These are phyloP conservation scores for Orthosia incerta DNA, from an alignment of 2,888 invertebrate genomes.

Conservation along the genomic window DNA sequence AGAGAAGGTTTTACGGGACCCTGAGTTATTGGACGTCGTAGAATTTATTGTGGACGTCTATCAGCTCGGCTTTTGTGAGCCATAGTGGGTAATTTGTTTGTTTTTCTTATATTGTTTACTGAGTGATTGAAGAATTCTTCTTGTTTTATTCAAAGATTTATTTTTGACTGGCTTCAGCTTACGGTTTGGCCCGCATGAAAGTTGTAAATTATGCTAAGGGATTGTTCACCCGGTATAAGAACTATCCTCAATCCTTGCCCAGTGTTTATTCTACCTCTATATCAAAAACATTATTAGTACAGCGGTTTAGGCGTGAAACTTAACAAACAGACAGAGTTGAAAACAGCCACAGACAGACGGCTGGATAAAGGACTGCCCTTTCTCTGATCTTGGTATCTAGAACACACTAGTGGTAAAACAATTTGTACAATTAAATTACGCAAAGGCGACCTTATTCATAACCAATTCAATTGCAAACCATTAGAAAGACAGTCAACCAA, in stretches of 20 bases:
- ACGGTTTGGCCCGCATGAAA: too few species aligned
- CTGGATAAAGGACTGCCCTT: too few species aligned
- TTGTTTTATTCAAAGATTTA: neutral
- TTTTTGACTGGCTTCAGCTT: neutral
- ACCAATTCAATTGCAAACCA: neutral
- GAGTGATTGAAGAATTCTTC: neutral
- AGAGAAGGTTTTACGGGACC: slow-evolving; percentile 9
- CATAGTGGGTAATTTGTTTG: slow-evolving; percentile 13
- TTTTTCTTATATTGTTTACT: slow-evolving; percentile 8
- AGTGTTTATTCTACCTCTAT: neutral
- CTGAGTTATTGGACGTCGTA: slow-evolving; percentile 34
- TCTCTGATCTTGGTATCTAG: too few species aligned
- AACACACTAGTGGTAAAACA: neutral
- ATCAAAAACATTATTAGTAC: neutral
- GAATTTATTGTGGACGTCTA: slow-evolving; percentile 36
- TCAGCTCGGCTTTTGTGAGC: slow-evolving; percentile 9
- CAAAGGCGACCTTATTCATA: neutral
- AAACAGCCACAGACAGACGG: too few species aligned
- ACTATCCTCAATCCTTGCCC: too few species aligned
- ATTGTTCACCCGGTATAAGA: too few species aligned
- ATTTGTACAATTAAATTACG: neutral
- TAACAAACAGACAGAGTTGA: too few species aligned
- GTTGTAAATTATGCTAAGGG: too few species aligned
- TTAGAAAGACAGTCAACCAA: neutral
- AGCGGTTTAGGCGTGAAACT: too few species aligned